These are phyloP conservation scores for Mycetomoellerius zeteki DNA, from an alignment of 1,140 invertebrate genomes.

Conservation along the genomic window DNA sequence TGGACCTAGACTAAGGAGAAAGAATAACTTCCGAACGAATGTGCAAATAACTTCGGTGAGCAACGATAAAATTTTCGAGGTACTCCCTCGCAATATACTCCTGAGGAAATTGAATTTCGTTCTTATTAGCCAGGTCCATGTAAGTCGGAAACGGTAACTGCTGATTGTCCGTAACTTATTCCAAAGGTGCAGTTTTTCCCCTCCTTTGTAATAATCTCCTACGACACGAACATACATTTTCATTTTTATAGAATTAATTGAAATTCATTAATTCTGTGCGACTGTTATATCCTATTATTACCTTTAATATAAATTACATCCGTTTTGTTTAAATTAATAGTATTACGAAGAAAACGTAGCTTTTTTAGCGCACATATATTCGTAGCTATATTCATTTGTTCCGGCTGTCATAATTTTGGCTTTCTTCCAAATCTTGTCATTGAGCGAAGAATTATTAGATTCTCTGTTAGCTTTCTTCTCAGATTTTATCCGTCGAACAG, in stretches of 20 bases:
- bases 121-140: slow-evolving; percentile 15
- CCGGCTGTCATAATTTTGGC: slow-evolving; percentile 34
- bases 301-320: not conserved
- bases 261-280: not conserved
- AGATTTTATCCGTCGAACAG: not conserved
- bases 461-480: slow-evolving; percentile 1
- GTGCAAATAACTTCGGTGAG: not conserved
- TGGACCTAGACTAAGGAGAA: not conserved
- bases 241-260: slow-evolving; percentile 20
- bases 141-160: slow-evolving; percentile 32
- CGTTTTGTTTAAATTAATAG: not conserved
- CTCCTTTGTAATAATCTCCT: not conserved
- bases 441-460: slow-evolving; percentile 14
- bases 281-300: not conserved
- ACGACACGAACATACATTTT: not conserved
- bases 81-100: slow-evolving; percentile 12
- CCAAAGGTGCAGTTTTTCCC: not conserved
- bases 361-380: slow-evolving; percentile 17
- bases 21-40: not conserved
- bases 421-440: slow-evolving; percentile 21
- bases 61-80: slow-evolving; percentile 19
- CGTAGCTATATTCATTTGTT: slow-evolving; percentile 27
- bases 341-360: not conserved
- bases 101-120: slow-evolving; percentile 56
- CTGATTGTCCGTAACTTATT: slow-evolving; percentile 46